These are phyloP conservation scores for Dynastes hyllus DNA, from an alignment of 2,888 invertebrate species.

Conservation along the genomic window DNA sequence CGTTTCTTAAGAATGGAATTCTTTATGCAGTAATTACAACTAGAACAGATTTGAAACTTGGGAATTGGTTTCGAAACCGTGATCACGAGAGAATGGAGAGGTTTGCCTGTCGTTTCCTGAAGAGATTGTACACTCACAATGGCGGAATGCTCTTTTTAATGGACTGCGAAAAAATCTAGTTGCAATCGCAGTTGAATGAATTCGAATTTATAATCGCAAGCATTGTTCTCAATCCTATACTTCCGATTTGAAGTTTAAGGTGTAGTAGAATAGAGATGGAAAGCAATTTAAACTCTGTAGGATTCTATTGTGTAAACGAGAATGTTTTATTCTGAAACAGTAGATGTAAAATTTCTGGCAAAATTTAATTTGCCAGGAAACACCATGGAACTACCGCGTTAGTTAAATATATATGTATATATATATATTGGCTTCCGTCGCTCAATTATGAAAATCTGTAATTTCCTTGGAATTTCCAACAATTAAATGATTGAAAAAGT, in stretches of 20 bases:
- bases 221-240: neutral
- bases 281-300: too few relatives aligned
- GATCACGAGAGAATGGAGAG: neutral
- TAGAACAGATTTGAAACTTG: slow-evolving; percentile 15
- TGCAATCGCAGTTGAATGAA: neutral
- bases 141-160: neutral
- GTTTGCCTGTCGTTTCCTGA: slow-evolving; percentile 1
- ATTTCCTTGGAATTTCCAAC: too few relatives aligned
- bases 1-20: neutral
- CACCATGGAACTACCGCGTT: too few relatives aligned
- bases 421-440: too few relatives aligned
- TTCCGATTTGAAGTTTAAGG: neutral
- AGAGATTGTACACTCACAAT: neutral
- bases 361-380: too few relatives aligned
- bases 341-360: too few relatives aligned
- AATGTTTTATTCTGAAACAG: too few relatives aligned
- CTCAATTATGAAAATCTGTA: too few relatives aligned
- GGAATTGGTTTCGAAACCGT: neutral
- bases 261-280: neutral
- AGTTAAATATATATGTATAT: too few relatives aligned
- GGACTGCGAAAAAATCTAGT: neutral
- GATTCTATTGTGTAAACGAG: too few relatives aligned
- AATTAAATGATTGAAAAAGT: too few relatives aligned
- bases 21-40: slow-evolving; percentile 30
- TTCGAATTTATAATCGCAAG: slow-evolving; percentile 1